Conservation (phyloP, 2,888 invertebrate species). For the Papilio demoleus region DNA sequence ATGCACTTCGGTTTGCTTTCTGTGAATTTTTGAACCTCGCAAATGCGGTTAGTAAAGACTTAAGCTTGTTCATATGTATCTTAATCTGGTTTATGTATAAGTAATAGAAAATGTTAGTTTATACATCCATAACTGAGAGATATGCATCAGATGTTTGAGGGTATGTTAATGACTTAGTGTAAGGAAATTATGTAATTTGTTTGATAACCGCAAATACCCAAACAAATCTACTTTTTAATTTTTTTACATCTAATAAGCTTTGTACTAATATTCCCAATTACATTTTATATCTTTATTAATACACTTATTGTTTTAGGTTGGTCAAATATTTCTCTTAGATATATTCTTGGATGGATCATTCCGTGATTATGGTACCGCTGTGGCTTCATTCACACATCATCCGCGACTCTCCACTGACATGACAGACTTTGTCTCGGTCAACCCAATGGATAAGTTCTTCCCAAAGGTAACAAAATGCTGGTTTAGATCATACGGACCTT, state of each 20-base stretch:
- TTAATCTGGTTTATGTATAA: background rate
- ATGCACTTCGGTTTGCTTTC: slow-evolving; percentile 86
- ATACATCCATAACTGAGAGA: no score
- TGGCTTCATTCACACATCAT: slow-evolving; percentile 73
- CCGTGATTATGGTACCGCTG: slow-evolving; percentile 83
- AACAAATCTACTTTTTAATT: no score
- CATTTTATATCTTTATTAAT: background rate
- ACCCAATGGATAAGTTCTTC: slow-evolving; percentile 87
- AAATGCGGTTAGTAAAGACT: slow-evolving; percentile 86
- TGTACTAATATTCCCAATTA: no score
- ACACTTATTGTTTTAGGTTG: slow-evolving; percentile 74
- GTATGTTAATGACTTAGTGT: no score
- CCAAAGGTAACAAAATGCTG: slow-evolving; percentile 88
- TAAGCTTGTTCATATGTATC: background rate
- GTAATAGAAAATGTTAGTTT: no score
- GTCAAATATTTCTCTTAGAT: slow-evolving; percentile 87
- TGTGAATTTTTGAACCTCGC: slow-evolving; percentile 89
- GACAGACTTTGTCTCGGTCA: slow-evolving; percentile 70
- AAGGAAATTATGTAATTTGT: no score
- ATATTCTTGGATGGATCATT: slow-evolving; percentile 86
- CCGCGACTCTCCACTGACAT: slow-evolving; percentile 59
- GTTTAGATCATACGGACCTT: slow-evolving; percentile 83
- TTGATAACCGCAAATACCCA: no score
- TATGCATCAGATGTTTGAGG: no score
- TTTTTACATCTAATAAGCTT: no score